Conservation (phyloP, 2,888 invertebrate species). For the Acrobasis repandana region DNA sequence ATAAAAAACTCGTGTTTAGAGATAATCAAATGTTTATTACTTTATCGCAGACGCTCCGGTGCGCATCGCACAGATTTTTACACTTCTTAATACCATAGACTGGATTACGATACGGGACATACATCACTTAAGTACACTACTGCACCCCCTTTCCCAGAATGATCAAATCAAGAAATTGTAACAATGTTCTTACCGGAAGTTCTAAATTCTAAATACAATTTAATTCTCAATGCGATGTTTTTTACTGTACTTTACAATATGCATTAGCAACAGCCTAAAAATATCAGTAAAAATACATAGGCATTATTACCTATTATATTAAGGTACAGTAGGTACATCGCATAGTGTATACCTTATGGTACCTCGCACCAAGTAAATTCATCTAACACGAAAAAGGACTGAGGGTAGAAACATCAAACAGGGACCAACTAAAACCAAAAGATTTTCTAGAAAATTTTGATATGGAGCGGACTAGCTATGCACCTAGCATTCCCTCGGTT, state of each 20-base stretch:
- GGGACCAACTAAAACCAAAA: not conserved
- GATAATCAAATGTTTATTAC: constrained; percentile 73
- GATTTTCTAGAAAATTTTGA: not conserved
- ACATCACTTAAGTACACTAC: constrained; percentile 7
- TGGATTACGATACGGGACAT: constrained; percentile 28
- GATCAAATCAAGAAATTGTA: not conserved
- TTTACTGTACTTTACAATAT: no score
- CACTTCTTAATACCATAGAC: constrained; percentile 44
- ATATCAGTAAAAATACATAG: no score
- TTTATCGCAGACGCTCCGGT: constrained; percentile 49
- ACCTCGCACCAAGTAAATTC: no score
- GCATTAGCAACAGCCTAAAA: no score
- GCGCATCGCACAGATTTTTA: constrained; percentile 43
- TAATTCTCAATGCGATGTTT: no score
- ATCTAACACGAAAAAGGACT: no score
- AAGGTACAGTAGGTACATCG: no score
- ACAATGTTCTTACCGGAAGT: no score
- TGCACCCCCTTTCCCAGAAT: not conserved
- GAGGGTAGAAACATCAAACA: not conserved
- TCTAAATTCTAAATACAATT: no score
- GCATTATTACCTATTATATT: no score
- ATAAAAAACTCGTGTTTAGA: constrained; percentile 33
- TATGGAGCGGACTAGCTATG: not conserved
- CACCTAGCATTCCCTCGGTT: constrained; percentile 9
- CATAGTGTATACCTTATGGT: no score